Evolutionary conservation across 2,888 invertebrate genomes (phyloP).

Genomic region (Onthophagus sagittarius): DNA sequence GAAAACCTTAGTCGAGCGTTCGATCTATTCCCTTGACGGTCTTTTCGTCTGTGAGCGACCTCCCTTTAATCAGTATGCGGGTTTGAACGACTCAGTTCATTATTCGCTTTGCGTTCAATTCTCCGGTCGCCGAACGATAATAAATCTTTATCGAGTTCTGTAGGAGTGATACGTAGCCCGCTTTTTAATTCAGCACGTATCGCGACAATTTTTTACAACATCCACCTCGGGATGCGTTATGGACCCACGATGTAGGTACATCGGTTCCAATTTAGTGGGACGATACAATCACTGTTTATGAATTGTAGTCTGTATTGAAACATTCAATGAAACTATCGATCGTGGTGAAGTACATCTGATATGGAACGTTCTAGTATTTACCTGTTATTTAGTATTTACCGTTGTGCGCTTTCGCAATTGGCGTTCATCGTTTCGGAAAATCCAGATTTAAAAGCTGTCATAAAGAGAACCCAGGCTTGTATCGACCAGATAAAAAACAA

Average conservation of each 20-base stretch:
- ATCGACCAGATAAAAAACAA: constrained; percentile 2
- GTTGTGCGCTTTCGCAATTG: no score
- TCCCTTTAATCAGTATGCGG: constrained; percentile 12
- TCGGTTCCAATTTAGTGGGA: neutral
- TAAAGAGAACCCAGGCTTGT: neutral
- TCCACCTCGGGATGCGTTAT: neutral
- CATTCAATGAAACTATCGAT: neutral
- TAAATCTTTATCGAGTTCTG: constrained; percentile 6
- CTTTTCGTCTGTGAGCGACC: neutral
- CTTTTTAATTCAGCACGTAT: constrained; percentile 5
- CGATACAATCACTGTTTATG: neutral
- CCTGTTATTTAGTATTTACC: neutral
- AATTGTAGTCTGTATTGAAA: neutral
- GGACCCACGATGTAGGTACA: neutral
- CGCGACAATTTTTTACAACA: neutral
- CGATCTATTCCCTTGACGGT: neutral
- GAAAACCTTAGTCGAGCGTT: neutral
- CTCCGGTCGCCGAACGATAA: constrained; percentile 1
- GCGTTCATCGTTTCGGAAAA: neutral
- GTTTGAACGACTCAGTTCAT: constrained; percentile 6
- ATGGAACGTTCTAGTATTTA: neutral
- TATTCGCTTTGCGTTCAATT: constrained; percentile 5
- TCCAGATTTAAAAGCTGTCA: neutral
- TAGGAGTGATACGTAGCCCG: neutral
- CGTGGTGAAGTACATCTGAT: neutral